A percentile compares a stretch with the other conserved stretches of the same genome.
Conservation (phyloP, 2,113 vertebrate genomes). For the Macaca nemestrina region DNA sequence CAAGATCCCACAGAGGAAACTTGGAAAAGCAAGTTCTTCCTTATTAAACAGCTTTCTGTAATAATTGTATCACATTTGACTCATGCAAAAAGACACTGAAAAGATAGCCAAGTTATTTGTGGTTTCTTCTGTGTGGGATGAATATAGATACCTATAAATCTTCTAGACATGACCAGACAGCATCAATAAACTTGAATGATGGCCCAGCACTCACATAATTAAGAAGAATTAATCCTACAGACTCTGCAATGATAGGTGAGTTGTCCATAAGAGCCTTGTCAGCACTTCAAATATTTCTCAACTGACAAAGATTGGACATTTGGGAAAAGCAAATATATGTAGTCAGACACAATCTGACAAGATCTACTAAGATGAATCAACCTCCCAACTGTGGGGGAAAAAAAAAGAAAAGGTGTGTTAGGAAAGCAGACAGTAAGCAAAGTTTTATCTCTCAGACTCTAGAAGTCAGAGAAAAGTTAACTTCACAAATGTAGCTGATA, state of each 20-base stretch:
- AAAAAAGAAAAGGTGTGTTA: not conserved
- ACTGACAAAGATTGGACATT: constrained; percentile 60
- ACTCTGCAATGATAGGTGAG: not conserved
- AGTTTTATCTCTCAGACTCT: not conserved
- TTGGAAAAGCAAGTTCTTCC: not conserved
- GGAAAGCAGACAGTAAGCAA: not conserved
- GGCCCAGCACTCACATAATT: constrained; percentile 71
- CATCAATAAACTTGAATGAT: constrained; percentile 73
- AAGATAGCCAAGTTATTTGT: constrained; percentile 20
- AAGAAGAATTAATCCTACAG: constrained; percentile 71
- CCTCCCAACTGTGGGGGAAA: not conserved
- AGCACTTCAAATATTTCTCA: constrained; percentile 69
- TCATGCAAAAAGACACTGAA: constrained; percentile 18
- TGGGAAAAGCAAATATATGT: constrained; percentile 5
- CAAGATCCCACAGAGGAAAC: not conserved
- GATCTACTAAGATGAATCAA: constrained; percentile 32
- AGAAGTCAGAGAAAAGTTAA: not conserved
- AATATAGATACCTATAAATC: constrained; percentile 67
- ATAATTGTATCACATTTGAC: not conserved
- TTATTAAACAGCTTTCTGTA: constrained; percentile 23
- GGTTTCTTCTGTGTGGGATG: constrained; percentile 13
- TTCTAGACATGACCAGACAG: constrained; percentile 51
- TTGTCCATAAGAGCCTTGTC: constrained; percentile 61
- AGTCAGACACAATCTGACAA: not conserved
- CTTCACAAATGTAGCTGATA: not conserved